phyloP scores from a whole-genome alignment of 1,140 invertebrate species.

The Aphis gossypii region DNA sequence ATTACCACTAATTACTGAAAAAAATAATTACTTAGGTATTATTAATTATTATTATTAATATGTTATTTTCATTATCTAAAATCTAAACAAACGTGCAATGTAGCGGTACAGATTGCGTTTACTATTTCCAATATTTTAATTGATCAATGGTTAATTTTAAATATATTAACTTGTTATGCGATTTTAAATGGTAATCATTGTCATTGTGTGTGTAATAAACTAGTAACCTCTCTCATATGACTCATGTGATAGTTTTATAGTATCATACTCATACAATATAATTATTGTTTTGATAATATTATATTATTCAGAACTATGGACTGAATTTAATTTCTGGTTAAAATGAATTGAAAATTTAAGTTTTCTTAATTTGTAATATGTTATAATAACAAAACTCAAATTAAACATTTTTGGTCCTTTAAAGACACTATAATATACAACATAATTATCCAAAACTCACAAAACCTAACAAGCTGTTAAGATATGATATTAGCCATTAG shows the following conservation, averaged over 20 bases:
- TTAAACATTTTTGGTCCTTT: background rate
- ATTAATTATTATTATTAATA: background rate
- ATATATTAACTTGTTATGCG: background rate
- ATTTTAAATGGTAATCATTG: background rate
- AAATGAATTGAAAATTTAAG: background rate
- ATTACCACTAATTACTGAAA: background rate
- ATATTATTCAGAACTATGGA: background rate
- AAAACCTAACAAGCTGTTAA: background rate
- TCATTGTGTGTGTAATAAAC: background rate
- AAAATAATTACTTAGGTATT: background rate
- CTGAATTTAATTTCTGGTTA: background rate
- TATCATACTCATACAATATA: background rate
- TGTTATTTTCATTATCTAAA: background rate
- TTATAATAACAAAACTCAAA: background rate
- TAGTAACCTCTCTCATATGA: background rate
- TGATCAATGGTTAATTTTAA: background rate
- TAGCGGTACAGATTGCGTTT: background rate
- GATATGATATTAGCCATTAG: no score
- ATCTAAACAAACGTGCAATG: background rate
- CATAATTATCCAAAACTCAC: background rate
- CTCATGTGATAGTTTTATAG: background rate
- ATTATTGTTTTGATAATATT: background rate
- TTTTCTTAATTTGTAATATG: background rate
- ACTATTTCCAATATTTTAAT: constrained; percentile 4
- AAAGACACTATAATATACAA: background rate